Base-by-base conservation (phyloP, 2,888 invertebrate genomes). In the Perithous albicinctus region DNA sequence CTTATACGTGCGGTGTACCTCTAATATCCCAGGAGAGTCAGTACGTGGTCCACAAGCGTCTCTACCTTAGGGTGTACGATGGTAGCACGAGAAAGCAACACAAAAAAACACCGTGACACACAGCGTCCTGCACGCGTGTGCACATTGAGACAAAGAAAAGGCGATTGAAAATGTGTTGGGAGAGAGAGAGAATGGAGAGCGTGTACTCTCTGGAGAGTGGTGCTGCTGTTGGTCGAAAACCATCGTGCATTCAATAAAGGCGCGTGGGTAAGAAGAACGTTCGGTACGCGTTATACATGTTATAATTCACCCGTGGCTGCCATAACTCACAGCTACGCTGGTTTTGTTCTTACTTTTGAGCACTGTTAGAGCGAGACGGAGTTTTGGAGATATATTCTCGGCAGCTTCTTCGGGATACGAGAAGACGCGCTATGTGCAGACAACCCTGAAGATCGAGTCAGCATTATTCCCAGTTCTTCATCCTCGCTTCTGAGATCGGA, bases 201-300 rank as follows among this genome's bases (percentile, higher is more conserved):
- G n/a, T 5, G 35, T 35, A 20, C 23, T 20, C 70, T 59, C 38
- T 48, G 35, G 63, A 74, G 67, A 72, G 80, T 59, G 41, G 26
- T 66, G 51, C 23, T 10, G 46, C 56, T 32, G 77, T 12, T 46
- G 70, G 51, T 63, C 72, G 64, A 69, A 46, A 76, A n/a, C n/a
- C 32, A 41, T 43, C 32, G 82, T 73, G 80, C 76, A 83, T 80
- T 82, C 78, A 83, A 85, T 78, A 75, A 75, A 78, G 54, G 74
- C 80, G 79, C 82, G 84, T 75, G 82, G 74, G 78, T 70, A 70
- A 82, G 74, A 78, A 70, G 74, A 78, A 70, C 72, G 77, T 56
- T 86, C 87, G 89, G 89, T 90, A 89, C 89, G 90, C 88, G 88
- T 90, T 90, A 88, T 89, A 88, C 89, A 87, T 88, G 89, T 90